These are phyloP conservation scores for Simalia tracyae DNA, from an alignment of 2,797 vertebrate species.

Conservation along the genomic window DNA sequence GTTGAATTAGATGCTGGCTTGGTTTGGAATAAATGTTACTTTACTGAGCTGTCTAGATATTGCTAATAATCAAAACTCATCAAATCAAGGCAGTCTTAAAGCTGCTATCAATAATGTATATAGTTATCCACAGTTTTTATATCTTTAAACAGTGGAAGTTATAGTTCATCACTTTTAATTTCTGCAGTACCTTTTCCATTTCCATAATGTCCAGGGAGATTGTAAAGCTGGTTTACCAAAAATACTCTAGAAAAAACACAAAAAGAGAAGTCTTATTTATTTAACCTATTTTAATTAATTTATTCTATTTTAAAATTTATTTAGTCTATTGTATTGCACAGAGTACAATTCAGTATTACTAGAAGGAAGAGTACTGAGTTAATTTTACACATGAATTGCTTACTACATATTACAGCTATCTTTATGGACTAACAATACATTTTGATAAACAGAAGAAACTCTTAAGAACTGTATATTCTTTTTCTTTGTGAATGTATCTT, in stretches of 20 bases:
- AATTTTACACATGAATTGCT: background rate
- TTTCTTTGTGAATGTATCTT: background rate
- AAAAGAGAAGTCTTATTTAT: background rate
- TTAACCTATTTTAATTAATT: background rate
- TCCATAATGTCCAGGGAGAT: background rate
- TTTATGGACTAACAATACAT: background rate
- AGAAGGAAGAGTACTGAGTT: background rate
- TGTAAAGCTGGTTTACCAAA: conserved; percentile 35
- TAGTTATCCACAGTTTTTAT: background rate
- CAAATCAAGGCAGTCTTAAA: fast-evolving
- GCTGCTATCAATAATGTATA: background rate
- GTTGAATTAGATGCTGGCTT: fast-evolving
- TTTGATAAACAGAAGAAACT: background rate
- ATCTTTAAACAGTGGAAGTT: background rate
- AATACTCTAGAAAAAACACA: conserved; percentile 36
- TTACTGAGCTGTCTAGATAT: conserved; percentile 49
- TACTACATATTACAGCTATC: background rate
- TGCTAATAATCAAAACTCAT: fast-evolving
- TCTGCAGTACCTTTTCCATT: conserved; percentile 9
- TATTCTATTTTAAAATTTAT: background rate
- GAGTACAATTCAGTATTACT: background rate
- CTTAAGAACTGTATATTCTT: background rate
- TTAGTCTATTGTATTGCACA: background rate
- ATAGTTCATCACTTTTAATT: conserved; percentile 16
- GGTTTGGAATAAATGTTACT: conserved; percentile 21